A percentile compares a stretch with the other conserved stretches of the same genome.
phyloP scores from a whole-genome alignment of 92 coral and sea anemone genomes.

The Zoanthus sociatus region DNA sequence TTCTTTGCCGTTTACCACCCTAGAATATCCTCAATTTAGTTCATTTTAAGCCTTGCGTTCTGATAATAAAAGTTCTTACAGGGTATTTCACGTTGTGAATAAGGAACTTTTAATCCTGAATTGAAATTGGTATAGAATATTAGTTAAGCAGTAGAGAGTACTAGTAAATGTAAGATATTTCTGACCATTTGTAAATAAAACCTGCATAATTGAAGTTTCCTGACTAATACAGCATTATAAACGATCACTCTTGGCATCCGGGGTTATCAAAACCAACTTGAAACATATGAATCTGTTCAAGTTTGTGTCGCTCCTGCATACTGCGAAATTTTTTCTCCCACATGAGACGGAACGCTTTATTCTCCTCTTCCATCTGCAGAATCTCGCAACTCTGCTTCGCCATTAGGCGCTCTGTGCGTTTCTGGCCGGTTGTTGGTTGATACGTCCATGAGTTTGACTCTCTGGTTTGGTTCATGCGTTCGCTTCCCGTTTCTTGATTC shows the following conservation, averaged over 20 bases:
- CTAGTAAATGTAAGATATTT: too few relatives aligned
- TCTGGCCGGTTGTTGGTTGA: conserved; percentile 1
- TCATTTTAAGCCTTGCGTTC: too few relatives aligned
- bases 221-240: too few relatives aligned
- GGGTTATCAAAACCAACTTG: conserved; percentile 62
- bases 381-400: conserved; percentile 78
- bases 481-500: neutral
- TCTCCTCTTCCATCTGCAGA: conserved; percentile 71
- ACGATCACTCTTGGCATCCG: conserved; percentile 66
- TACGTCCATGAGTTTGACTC: neutral
- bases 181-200: too few relatives aligned
- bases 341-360: conserved; percentile 67
- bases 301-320: conserved; percentile 78
- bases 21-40: too few relatives aligned
- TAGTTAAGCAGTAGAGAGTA: too few relatives aligned
- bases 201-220: too few relatives aligned
- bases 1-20: too few relatives aligned
- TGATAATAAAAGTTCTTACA: too few relatives aligned
- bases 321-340: conserved; percentile 75
- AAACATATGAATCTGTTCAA: conserved; percentile 75
- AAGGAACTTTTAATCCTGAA: too few relatives aligned
- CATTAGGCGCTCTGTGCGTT: conserved; percentile 67
- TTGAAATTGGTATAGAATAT: too few relatives aligned
- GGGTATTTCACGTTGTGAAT: too few relatives aligned
- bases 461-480: neutral